A percentile compares a stretch with the other conserved stretches of the same genome.
phyloP scores from a whole-genome alignment of 1,140 invertebrate species.

The Stenopsyche tienmushanensis region DNA sequence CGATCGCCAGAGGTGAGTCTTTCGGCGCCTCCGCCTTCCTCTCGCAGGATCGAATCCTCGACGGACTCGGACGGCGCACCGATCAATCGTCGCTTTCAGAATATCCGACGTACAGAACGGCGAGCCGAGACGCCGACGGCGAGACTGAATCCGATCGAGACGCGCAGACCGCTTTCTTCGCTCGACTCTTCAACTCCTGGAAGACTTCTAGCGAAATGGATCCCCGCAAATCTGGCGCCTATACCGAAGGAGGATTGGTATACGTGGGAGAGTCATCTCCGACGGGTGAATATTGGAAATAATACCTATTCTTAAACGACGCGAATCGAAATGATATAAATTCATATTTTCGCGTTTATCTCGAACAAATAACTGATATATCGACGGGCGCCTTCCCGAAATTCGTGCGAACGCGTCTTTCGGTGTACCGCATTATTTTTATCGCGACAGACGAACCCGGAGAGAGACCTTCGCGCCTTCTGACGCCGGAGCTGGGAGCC shows the following conservation, averaged over 20 bases:
- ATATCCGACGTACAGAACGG: slow-evolving; percentile 16
- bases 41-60: too few relatives aligned
- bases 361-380: too few relatives aligned
- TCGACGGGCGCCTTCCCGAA: too few relatives aligned
- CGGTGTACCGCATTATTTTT: too few relatives aligned
- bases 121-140: not conserved
- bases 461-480: slow-evolving; percentile 6
- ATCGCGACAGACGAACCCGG: slow-evolving; percentile 24
- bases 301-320: too few relatives aligned
- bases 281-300: slow-evolving; percentile 43
- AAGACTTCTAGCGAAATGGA: slow-evolving; percentile 4
- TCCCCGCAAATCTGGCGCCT: slow-evolving; percentile 47
- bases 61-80: too few relatives aligned
- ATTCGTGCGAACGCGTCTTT: too few relatives aligned
- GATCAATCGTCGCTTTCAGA: too few relatives aligned
- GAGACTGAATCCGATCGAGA: not conserved
- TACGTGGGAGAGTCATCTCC: slow-evolving; percentile 48
- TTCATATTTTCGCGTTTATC: too few relatives aligned
- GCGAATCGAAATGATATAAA: too few relatives aligned
- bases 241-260: slow-evolving; percentile 66
- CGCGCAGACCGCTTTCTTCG: slow-evolving; percentile 23
- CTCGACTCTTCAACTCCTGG: slow-evolving; percentile 35
- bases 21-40: too few relatives aligned
- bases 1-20: too few relatives aligned
- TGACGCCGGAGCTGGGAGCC: slow-evolving; percentile 48